A percentile compares a stretch with the other conserved stretches of the same genome.
Conservation (phyloP, 2,797 vertebrate genomes). For the Gila robusta region DNA sequence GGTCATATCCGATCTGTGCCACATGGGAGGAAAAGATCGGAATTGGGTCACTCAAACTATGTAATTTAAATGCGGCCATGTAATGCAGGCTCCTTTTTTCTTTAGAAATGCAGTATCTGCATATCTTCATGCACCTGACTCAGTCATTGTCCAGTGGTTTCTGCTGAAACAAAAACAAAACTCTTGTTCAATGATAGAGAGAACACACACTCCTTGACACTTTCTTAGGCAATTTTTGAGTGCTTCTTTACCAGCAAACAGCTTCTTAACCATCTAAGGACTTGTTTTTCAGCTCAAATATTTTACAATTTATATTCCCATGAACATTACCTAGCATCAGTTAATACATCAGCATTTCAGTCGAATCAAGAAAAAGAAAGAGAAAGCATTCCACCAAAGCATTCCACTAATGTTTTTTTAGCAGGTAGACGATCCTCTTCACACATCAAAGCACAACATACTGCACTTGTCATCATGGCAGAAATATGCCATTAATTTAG, state of each 20-base stretch:
- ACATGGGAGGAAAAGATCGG: too few species aligned
- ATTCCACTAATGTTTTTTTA: background rate
- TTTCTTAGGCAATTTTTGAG: background rate
- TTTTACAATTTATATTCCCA: background rate
- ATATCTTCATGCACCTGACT: conserved; percentile 9
- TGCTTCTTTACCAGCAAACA: background rate
- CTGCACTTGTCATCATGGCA: background rate
- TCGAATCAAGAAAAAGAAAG: background rate
- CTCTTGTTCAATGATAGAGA: background rate
- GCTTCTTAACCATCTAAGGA: background rate
- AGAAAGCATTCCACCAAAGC: background rate
- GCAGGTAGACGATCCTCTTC: background rate
- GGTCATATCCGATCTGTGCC: too few species aligned
- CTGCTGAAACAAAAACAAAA: conserved; percentile 3
- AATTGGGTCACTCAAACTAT: background rate
- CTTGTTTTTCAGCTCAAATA: background rate
- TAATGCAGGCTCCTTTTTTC: conserved; percentile 13
- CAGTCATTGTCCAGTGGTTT: background rate
- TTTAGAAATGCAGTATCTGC: conserved; percentile 4
- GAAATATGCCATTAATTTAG: conserved; percentile 13
- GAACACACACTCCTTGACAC: background rate
- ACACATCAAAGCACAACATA: conserved; percentile 7
- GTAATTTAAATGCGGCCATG: background rate
- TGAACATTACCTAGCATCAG: background rate
- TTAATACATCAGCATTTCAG: background rate